A percentile compares a stretch with the other conserved stretches of the same genome.
Evolutionary conservation across 2,888 invertebrate species (phyloP).

Genomic region (Nomada ruficornis): DNA sequence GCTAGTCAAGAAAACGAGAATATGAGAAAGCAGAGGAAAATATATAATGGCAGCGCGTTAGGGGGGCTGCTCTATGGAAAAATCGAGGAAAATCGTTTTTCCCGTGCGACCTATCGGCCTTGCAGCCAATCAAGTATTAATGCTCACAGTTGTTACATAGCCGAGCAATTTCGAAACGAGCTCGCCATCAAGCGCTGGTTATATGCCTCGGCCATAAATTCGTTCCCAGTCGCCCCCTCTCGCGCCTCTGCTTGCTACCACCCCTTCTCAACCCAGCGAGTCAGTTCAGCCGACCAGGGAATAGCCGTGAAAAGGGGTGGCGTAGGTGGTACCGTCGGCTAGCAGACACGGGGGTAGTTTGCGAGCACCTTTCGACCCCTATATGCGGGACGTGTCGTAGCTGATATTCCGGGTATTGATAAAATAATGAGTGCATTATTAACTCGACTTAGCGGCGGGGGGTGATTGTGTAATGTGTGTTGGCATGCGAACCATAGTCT

Average conservation of each 20-base stretch:
- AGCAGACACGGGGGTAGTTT: conserved; percentile 34
- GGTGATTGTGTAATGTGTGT: conserved; percentile 73
- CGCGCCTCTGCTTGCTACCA: neutral
- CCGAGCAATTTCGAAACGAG: conserved; percentile 70
- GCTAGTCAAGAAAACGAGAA: neutral
- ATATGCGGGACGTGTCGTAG: conserved; percentile 60
- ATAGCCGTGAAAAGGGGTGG: conserved; percentile 58
- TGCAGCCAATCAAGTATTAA: conserved; percentile 73
- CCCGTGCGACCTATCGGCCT: conserved; percentile 31
- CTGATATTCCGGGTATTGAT: conserved; percentile 79
- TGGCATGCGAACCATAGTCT: conserved; percentile 76
- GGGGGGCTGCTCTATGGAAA: conserved; percentile 9
- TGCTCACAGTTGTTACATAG: conserved; percentile 70
- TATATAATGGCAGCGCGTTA: neutral
- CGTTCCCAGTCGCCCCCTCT: conserved; percentile 58
- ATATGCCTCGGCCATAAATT: conserved; percentile 74
- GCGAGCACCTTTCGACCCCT: conserved; percentile 59
- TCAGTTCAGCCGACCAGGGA: conserved; percentile 45
- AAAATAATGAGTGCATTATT: conserved; percentile 82
- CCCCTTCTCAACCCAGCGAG: neutral
- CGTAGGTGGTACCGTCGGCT: conserved; percentile 17
- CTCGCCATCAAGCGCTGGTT: conserved; percentile 69
- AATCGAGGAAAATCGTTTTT: conserved; percentile 48
- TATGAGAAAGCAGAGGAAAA: neutral
- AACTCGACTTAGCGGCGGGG: conserved; percentile 69